These are phyloP conservation scores for Temnothorax curvispinosus DNA, from an alignment of 1,140 invertebrate genomes.

Conservation along the genomic window DNA sequence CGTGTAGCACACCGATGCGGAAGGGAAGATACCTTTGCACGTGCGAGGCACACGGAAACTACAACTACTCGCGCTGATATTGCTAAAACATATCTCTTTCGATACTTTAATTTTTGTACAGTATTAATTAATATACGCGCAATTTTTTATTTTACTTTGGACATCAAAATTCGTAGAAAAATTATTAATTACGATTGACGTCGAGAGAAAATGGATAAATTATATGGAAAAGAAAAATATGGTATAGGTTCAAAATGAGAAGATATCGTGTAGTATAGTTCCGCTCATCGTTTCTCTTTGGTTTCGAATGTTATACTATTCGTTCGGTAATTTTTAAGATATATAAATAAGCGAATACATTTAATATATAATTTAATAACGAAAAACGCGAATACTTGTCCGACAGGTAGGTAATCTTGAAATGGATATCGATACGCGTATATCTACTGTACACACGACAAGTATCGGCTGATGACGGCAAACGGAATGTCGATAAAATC, in stretches of 20 bases:
- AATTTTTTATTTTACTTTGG: background rate
- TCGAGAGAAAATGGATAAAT: background rate
- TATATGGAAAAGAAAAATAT: background rate
- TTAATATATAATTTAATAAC: background rate
- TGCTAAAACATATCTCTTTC: background rate
- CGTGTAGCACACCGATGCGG: constrained; percentile 36
- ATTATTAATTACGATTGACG: background rate
- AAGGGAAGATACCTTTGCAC: constrained; percentile 2
- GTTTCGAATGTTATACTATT: too few species aligned
- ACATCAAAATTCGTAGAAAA: background rate
- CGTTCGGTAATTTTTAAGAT: background rate
- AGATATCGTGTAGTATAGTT: background rate
- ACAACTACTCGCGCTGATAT: background rate
- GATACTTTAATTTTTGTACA: background rate
- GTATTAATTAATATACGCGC: background rate
- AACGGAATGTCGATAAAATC: constrained; percentile 68
- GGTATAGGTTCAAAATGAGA: background rate
- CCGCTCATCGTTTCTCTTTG: background rate
- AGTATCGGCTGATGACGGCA: constrained; percentile 39
- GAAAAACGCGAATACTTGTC: background rate
- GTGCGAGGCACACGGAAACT: background rate
- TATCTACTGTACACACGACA: constrained; percentile 13
- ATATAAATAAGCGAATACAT: background rate
- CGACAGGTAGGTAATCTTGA: background rate
- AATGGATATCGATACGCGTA: background rate